Base-by-base conservation (phyloP, 2,113 vertebrate species). In the Trichechus manatus region DNA sequence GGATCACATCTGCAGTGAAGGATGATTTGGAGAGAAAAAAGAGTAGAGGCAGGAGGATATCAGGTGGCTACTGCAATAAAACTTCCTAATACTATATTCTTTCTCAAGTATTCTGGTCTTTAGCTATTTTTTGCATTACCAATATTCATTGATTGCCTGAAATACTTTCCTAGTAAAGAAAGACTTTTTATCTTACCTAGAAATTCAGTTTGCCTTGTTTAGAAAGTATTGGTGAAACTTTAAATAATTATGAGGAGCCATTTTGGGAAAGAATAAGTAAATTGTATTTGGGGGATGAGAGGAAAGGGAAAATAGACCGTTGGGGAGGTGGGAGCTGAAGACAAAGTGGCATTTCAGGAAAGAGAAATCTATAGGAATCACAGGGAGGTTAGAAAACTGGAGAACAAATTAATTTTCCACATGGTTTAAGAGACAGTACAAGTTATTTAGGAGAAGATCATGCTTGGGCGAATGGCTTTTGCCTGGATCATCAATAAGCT, bases 21-120 rank as follows among this genome's bases (percentile, higher is more conserved):
- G 63, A 95, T 42, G 15, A 36, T 31, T 0, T 80, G 50, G 88
- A 22, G 47, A 72, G 25, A 68, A 70, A 47, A 74, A 25, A 87
- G 23, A 84, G 8, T 29, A 80, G 31, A 94, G 79, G 31, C 4
- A 79, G 39, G 53, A 79, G 59, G 63, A 79, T 22, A 64, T 4
- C 33, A 90, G 23, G n/a, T 68, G n/a, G 64, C 47, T 74, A 42
- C 42, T 47, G 59, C 6, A 75, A 56, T 27, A 10, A 33, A 59
- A 83, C 9, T 50, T 50, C 17, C 39, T 64, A 36, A 72, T 64
- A 61, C 33, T 85, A 56, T 33, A 53, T 83, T 97, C 27, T 88
- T 89, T 87, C 82, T 93, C 42, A 53, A 31, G 92, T 87, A 66
- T 68, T 90, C 13, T 92, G 27, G 59, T 82, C 47, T 56, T 86